These are phyloP conservation scores for Diplodus puntazzo DNA, from an alignment of 2,797 vertebrate species.

Conservation along the genomic window DNA sequence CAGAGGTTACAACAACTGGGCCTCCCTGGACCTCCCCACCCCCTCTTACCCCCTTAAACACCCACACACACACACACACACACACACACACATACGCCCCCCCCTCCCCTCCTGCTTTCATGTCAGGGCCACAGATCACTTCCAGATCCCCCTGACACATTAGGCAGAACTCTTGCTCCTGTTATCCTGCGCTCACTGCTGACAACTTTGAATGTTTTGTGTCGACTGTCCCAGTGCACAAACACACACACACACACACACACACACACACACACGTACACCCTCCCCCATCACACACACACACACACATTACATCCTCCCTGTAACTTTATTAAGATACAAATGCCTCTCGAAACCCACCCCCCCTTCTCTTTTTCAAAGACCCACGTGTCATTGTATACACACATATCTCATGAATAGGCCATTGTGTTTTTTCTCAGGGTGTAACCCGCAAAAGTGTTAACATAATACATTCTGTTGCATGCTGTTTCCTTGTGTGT, in stretches of 20 bases:
- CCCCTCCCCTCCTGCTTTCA: conserved; percentile 40
- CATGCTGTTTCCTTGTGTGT: conserved; percentile 20
- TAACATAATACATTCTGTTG: conserved; percentile 32
- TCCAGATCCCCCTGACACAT: conserved; percentile 72
- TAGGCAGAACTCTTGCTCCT: conserved; percentile 38
- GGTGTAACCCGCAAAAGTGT: conserved; percentile 34
- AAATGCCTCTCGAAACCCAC: conserved; percentile 20
- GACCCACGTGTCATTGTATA: conserved; percentile 25
- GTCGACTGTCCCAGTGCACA: not conserved
- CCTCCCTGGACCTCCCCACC: conserved; percentile 73
- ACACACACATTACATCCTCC: not conserved
- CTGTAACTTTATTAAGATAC: conserved; percentile 39
- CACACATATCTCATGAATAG: conserved; percentile 41
- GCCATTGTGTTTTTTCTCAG: conserved; percentile 45
- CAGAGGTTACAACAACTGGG: conserved; percentile 87
- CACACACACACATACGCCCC: conserved; percentile 18
- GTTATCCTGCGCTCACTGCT: conserved; percentile 36
- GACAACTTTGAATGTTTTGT: conserved; percentile 45
- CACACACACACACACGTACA: not conserved
- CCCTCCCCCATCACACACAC: not conserved
- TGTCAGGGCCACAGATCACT: conserved; percentile 75
- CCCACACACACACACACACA: conserved; percentile 15
- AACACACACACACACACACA: not conserved
- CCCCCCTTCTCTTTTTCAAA: not conserved
- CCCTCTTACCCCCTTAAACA: conserved; percentile 54